Evolutionary conservation across 2,797 vertebrate species (phyloP).

Genomic region (Lacerta agilis): DNA sequence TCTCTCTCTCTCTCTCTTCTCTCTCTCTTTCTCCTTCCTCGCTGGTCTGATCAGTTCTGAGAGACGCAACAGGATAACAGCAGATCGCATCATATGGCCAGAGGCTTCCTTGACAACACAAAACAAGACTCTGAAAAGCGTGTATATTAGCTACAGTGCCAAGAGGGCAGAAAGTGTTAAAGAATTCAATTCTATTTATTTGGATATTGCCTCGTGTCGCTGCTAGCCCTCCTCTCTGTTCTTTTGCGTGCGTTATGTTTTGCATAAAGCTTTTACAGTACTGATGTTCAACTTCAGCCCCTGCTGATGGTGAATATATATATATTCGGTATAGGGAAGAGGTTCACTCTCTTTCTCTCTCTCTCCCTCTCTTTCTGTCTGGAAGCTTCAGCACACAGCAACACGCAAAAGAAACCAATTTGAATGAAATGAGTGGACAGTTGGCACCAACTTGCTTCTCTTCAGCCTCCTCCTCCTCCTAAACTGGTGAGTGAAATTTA

Average conservation of each 20-base stretch:
- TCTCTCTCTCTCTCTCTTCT: constrained; percentile 54
- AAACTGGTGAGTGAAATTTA: constrained; percentile 85
- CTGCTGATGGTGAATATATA: constrained; percentile 62
- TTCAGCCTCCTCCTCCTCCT: constrained; percentile 80
- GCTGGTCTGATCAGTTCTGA: constrained; percentile 56
- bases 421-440: constrained; percentile 85
- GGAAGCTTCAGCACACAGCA: constrained; percentile 81
- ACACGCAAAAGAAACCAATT: constrained; percentile 69
- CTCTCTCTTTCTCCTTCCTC: constrained; percentile 23
- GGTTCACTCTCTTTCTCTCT: constrained; percentile 76
- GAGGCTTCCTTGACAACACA: constrained; percentile 57
- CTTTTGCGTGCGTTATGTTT: constrained; percentile 55
- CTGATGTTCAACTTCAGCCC: constrained; percentile 69
- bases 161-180: constrained; percentile 48
- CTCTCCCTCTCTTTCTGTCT: constrained; percentile 72
- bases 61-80: constrained; percentile 59
- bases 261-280: constrained; percentile 53
- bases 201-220: constrained; percentile 9
- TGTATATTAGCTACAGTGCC: constrained; percentile 54
- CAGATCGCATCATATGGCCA: constrained; percentile 59
- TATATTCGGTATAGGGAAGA: constrained; percentile 78
- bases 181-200: constrained; percentile 51
- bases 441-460: constrained; percentile 77
- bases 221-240: constrained; percentile 21
- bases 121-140: constrained; percentile 38